Percentiles rank a stretch among this genome's conserved stretches.
phyloP scores from a whole-genome alignment of 2,113 vertebrate genomes.

The Lophotis ruficrista region DNA sequence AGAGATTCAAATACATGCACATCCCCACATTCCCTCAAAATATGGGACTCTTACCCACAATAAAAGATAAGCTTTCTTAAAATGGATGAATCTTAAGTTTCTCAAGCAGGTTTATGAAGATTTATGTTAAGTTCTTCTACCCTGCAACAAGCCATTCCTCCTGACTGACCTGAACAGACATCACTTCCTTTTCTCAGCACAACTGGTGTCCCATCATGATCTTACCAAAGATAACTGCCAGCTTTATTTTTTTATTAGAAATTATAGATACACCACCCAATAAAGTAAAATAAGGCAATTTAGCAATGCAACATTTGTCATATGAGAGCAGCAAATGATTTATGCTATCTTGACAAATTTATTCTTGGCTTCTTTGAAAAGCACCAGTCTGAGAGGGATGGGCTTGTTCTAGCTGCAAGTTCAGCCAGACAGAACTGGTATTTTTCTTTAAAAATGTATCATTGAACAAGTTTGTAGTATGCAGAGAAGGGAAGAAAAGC shows the following conservation, averaged over 20 bases:
- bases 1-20: neutral
- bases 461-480: neutral
- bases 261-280: neutral
- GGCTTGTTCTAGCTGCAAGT: neutral
- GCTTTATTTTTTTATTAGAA: neutral
- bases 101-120: neutral
- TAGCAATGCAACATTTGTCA: neutral
- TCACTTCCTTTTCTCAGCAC: neutral
- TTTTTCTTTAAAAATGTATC: neutral
- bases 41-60: neutral
- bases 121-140: neutral
- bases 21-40: neutral
- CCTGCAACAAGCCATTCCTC: neutral
- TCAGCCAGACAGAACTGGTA: neutral
- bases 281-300: neutral
- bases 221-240: neutral
- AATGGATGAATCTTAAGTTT: neutral
- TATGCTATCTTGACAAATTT: neutral
- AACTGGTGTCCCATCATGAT: fast-evolving
- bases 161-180: neutral
- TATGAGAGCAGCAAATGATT: neutral
- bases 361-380: neutral
- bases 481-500: neutral
- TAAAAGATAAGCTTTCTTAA: neutral
- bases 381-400: neutral